These are phyloP conservation scores for Xestia xanthographa DNA, from an alignment of 2,888 invertebrate species.

Conservation along the genomic window DNA sequence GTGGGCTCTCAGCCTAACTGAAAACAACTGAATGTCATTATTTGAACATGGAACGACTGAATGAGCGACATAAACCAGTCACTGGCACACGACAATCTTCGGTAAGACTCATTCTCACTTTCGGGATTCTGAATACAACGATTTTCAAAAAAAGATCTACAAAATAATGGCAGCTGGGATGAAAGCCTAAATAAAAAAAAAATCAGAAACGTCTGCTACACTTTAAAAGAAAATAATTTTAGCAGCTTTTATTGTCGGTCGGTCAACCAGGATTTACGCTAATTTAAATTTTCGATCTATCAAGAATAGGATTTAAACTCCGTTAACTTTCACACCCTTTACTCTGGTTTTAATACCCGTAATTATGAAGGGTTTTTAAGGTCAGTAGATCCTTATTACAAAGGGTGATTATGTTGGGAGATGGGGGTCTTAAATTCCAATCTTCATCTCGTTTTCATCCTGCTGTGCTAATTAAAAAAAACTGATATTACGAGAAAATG, in stretches of 20 bases:
- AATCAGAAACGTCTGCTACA: background rate
- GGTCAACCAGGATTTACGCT: background rate
- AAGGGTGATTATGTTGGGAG: conserved; percentile 12
- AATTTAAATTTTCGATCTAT: conserved; percentile 19
- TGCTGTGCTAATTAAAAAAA: background rate
- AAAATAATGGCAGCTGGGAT: background rate
- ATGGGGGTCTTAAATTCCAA: conserved; percentile 1
- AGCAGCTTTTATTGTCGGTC: background rate
- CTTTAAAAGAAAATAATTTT: background rate
- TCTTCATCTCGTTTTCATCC: background rate
- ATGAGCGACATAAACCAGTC: background rate
- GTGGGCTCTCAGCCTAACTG: background rate
- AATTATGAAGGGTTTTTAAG: conserved; percentile 24
- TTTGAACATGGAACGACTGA: background rate
- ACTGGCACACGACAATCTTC: background rate
- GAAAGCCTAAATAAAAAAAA: background rate
- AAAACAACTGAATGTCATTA: background rate
- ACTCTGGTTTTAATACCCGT: conserved; percentile 37
- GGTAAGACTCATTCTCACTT: background rate
- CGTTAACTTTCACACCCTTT: conserved; percentile 18
- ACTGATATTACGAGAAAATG: background rate
- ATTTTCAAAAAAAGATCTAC: too few relatives aligned
- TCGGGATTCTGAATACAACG: background rate
- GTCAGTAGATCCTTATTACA: conserved; percentile 29
- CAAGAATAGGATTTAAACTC: conserved; percentile 28